A percentile compares a stretch with the other conserved stretches of the same genome.
Evolutionary conservation across 2,797 vertebrate genomes (phyloP).

Genomic region (Arrhamphus sclerolepis): DNA sequence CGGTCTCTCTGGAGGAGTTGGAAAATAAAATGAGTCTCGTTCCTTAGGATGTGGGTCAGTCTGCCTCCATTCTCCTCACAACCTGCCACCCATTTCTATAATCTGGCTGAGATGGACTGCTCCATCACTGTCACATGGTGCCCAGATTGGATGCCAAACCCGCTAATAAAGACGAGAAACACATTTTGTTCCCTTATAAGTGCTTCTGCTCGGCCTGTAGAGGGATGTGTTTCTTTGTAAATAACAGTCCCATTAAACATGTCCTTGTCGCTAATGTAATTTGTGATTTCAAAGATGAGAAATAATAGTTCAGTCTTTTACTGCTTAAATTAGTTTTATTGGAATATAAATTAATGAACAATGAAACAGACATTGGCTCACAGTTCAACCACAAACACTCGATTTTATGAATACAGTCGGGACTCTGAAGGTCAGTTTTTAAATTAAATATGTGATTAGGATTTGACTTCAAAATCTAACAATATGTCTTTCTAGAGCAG

Average conservation of each 20-base stretch:
- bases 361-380: too few relatives aligned
- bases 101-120: constrained; percentile 59
- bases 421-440: too few relatives aligned
- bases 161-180: constrained; percentile 74
- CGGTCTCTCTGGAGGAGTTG: constrained; percentile 33
- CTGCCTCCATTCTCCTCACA: constrained; percentile 2
- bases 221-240: constrained; percentile 20
- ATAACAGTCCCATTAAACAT: neutral
- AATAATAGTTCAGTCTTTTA: too few relatives aligned
- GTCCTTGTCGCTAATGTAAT: neutral
- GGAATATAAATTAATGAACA: too few relatives aligned
- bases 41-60: constrained; percentile 61
- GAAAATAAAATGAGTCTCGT: constrained; percentile 63
- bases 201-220: constrained; percentile 26
- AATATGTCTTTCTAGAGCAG: too few relatives aligned
- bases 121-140: constrained; percentile 75
- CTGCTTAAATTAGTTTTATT: too few relatives aligned
- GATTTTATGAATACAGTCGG: too few relatives aligned
- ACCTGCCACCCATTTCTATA: neutral
- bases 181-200: constrained; percentile 57
- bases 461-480: too few relatives aligned
- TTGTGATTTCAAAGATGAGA: constrained; percentile 7
- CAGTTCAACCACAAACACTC: too few relatives aligned
- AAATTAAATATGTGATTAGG: too few relatives aligned
- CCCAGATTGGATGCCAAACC: constrained; percentile 62